Conservation (phyloP, 1,140 invertebrate genomes). For the Penaeus japonicus region DNA sequence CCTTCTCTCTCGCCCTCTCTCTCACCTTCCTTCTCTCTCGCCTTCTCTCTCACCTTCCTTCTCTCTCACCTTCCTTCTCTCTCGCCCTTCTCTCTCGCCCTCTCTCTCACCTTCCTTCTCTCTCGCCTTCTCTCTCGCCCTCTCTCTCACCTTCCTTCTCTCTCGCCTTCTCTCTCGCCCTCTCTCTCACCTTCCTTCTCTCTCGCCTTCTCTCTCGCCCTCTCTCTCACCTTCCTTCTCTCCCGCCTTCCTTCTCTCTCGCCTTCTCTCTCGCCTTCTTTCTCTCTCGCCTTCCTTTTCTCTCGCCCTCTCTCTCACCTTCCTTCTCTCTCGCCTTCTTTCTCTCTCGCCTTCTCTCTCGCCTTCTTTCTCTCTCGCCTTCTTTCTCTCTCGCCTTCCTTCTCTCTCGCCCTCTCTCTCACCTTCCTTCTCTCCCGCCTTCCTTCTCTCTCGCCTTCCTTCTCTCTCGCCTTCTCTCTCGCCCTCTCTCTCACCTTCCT, state of each 20-base stretch:
- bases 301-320: neutral
- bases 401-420: neutral
- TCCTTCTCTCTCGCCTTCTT: neutral
- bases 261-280: neutral
- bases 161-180: no score
- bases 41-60: no score
- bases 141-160: no score
- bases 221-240: neutral
- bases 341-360: conserved; percentile 13
- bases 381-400: neutral
- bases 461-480: neutral
- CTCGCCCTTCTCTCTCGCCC: no score
- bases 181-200: no score
- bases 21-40: no score
- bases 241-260: neutral
- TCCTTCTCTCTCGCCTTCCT: conserved; percentile 15
- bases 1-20: no score
- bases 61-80: no score
- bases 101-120: no score
- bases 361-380: neutral
- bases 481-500: no score
- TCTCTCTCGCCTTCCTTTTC: neutral
- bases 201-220: no score
- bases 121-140: no score
- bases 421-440: neutral